Conservation (phyloP, 2,113 vertebrate genomes). For the Hassar affinis region DNA sequence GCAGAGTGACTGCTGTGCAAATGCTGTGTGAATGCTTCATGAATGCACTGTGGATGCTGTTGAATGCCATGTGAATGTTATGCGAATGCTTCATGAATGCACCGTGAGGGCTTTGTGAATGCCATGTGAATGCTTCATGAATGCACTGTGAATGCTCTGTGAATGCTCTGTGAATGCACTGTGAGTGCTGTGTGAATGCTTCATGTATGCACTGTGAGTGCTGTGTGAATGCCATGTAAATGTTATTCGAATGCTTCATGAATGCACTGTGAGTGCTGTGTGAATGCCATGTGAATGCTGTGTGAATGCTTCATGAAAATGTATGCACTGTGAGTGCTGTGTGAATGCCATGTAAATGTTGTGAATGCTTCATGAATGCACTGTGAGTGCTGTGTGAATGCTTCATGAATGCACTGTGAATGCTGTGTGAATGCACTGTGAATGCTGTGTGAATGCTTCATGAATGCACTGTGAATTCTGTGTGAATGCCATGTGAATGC, state of each 20-base stretch:
- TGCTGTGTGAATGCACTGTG: neutral
- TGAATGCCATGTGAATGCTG: neutral
- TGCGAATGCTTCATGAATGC: neutral
- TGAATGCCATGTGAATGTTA: neutral
- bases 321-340: too few species aligned
- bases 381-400: too few species aligned
- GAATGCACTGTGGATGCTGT: neutral
- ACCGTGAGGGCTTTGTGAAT: neutral
- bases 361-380: too few species aligned
- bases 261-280: neutral
- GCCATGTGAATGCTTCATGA: neutral
- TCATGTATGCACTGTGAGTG: too few species aligned
- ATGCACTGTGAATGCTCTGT: too few species aligned
- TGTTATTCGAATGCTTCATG: neutral
- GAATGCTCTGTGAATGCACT: neutral
- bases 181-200: neutral
- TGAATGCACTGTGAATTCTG: neutral
- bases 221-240: neutral
- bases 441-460: neutral
- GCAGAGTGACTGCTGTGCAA: fast-evolving
- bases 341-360: too few species aligned
- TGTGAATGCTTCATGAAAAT: neutral
- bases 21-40: neutral
- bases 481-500: neutral
- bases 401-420: too few species aligned